Evolutionary conservation across 2,888 invertebrate species (phyloP).

Genomic region (Hecatera dysodea): DNA sequence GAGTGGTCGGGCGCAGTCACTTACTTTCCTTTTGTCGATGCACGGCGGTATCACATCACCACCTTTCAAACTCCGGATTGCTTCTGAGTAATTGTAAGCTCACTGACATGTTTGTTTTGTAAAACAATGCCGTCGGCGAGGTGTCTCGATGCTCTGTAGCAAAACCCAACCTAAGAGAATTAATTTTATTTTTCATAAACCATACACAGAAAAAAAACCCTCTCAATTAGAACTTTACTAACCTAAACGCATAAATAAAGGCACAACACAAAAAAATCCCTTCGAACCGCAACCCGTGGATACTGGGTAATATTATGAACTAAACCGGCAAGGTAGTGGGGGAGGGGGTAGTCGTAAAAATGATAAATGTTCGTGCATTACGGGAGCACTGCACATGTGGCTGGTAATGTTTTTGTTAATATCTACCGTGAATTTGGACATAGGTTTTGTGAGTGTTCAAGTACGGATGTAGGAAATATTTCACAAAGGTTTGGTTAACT

Average conservation of each 20-base stretch:
- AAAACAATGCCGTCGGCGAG: too few species aligned
- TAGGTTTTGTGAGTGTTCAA: conserved; percentile 58
- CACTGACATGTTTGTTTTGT: too few species aligned
- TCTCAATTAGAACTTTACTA: conserved; percentile 47
- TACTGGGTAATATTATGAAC: conserved; percentile 68
- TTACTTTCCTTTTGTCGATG: neutral
- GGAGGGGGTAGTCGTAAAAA: conserved; percentile 66
- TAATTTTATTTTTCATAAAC: neutral
- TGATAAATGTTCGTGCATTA: conserved; percentile 72
- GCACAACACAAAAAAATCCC: conserved; percentile 38
- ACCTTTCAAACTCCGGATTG: neutral
- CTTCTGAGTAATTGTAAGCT: too few species aligned
- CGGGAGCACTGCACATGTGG: conserved; percentile 65
- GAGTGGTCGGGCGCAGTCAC: too few species aligned
- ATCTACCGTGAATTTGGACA: conserved; percentile 64
- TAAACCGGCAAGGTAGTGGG: conserved; percentile 55
- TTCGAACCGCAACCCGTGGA: conserved; percentile 46
- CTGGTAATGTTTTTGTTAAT: conserved; percentile 68
- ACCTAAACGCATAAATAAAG: conserved; percentile 54
- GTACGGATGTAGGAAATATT: conserved; percentile 16
- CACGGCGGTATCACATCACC: neutral
- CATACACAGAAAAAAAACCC: neutral
- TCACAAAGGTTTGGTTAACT: conserved; percentile 1
- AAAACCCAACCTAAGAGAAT: neutral
- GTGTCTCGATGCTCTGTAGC: too few species aligned